Conservation (phyloP, 2,797 vertebrate species). For the Notolepis coatsorum region DNA sequence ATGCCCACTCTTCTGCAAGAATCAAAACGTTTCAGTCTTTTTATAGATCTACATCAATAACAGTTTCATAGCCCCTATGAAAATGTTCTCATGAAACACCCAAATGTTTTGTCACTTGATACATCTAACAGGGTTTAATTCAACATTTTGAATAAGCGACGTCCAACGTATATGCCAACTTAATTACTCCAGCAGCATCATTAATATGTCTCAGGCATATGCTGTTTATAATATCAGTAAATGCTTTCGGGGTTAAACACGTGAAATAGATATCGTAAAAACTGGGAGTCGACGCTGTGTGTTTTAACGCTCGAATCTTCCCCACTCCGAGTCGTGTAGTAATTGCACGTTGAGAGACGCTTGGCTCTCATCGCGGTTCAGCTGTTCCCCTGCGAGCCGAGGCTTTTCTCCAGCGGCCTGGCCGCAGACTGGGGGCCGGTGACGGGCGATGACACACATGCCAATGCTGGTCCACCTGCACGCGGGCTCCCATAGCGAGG, state of each 20-base stretch:
- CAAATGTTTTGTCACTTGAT: not conserved
- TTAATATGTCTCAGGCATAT: not conserved
- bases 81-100: not conserved
- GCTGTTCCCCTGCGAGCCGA: slow-evolving; percentile 25
- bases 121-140: not conserved
- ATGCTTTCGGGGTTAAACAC: slow-evolving; percentile 48
- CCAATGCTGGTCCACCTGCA: slow-evolving; percentile 90
- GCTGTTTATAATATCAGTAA: slow-evolving; percentile 53
- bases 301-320: slow-evolving; percentile 34
- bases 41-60: not conserved
- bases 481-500: slow-evolving; percentile 60
- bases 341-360: slow-evolving; percentile 76
- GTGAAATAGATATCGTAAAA: slow-evolving; percentile 40
- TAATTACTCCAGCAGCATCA: slow-evolving; percentile 18
- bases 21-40: too few relatives aligned
- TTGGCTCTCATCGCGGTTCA: slow-evolving; percentile 60
- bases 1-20: too few relatives aligned
- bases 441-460: slow-evolving; percentile 89
- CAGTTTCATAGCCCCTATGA: not conserved
- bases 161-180: slow-evolving; percentile 33
- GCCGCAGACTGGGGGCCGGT: slow-evolving; percentile 62
- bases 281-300: slow-evolving; percentile 35
- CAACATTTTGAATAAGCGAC: slow-evolving; percentile 37
- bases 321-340: slow-evolving; percentile 38
- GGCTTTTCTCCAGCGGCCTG: slow-evolving; percentile 47